A percentile compares a stretch with the other conserved stretches of the same genome.
These are phyloP conservation scores for Percina caprodes DNA, from an alignment of 2,113 vertebrate species.

Conservation along the genomic window DNA sequence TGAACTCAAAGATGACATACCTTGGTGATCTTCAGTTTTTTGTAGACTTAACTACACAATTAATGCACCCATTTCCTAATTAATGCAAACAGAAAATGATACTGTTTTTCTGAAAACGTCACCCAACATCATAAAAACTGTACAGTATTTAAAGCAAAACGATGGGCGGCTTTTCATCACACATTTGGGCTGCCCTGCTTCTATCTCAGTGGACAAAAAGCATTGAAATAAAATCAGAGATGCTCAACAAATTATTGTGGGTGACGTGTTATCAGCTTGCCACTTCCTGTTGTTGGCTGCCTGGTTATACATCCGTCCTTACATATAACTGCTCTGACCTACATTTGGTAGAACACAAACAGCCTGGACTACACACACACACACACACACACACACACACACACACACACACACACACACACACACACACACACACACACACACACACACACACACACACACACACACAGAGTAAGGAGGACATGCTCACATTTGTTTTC, in stretches of 20 bases:
- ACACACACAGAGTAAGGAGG: neutral
- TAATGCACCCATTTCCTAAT: too few relatives aligned
- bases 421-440: neutral
- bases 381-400: slow-evolving; percentile 5
- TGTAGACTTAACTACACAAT: too few relatives aligned
- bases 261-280: neutral
- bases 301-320: slow-evolving; percentile 48
- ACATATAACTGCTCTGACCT: slow-evolving; percentile 79
- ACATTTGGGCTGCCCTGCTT: slow-evolving; percentile 1
- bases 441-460: slow-evolving; percentile 3
- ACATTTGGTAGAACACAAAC: slow-evolving; percentile 60
- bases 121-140: neutral
- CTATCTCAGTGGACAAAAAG: neutral
- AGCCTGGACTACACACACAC: slow-evolving; percentile 6
- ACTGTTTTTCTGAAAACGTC: neutral
- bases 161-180: neutral
- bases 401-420: too few relatives aligned
- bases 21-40: too few relatives aligned
- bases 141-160: too few relatives aligned
- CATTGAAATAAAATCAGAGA: neutral
- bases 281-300: slow-evolving; percentile 25
- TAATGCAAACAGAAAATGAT: neutral
- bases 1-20: too few relatives aligned
- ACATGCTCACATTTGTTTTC: neutral
- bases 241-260: neutral